These are phyloP conservation scores for Heliconius hewitsoni DNA, from an alignment of 1,140 invertebrate genomes.

Conservation along the genomic window DNA sequence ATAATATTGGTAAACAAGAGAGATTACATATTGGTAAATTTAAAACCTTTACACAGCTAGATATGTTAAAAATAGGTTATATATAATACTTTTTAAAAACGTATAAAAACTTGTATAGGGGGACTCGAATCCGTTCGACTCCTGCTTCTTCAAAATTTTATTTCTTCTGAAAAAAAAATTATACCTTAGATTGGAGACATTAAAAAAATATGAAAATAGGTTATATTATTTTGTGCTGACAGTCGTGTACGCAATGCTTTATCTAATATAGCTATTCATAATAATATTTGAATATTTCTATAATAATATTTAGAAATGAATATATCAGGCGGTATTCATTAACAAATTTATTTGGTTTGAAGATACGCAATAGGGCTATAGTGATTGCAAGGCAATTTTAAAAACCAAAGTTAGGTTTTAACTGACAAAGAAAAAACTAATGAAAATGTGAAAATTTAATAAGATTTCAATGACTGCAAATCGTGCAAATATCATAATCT, in stretches of 20 bases:
- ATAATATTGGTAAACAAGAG: too few relatives aligned
- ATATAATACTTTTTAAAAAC: not conserved
- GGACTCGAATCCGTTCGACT: too few relatives aligned
- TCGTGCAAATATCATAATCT: not conserved
- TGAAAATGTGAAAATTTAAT: not conserved
- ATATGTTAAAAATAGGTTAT: not conserved
- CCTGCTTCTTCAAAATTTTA: too few relatives aligned
- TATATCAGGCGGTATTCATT: not conserved
- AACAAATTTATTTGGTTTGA: not conserved
- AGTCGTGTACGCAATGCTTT: constrained; percentile 4
- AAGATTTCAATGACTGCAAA: not conserved
- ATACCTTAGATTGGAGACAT: too few relatives aligned
- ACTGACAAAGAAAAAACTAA: not conserved
- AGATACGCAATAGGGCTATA: constrained; percentile 3
- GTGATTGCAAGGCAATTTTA: constrained; percentile 19
- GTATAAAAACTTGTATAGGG: too few relatives aligned
- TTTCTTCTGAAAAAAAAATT: too few relatives aligned
- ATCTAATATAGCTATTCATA: constrained; percentile 16
- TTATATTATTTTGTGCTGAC: not conserved
- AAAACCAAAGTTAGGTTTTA: constrained; percentile 32
- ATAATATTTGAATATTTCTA: not conserved
- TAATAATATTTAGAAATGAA: not conserved
- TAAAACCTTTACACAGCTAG: not conserved
- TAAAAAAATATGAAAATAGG: not conserved
- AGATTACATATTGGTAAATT: not conserved